Evolutionary conservation across 2,113 vertebrate species (phyloP).

Genomic region (Gallinago undulata): DNA sequence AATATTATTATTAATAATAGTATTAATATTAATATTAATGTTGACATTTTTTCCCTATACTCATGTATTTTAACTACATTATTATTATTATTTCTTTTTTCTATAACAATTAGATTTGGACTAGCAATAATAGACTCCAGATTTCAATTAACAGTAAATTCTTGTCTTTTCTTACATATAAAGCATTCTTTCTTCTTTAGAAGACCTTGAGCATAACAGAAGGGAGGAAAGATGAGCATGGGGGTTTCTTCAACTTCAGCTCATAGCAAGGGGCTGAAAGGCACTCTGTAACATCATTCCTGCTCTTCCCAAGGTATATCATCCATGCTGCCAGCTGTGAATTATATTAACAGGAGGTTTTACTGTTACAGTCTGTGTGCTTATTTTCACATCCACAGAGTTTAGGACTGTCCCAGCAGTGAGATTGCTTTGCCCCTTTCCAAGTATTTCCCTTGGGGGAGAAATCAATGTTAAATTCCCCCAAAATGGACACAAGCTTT

Average conservation of each 20-base stretch:
- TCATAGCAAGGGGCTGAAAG: background rate
- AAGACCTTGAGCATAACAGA: background rate
- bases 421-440: background rate
- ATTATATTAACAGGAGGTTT: background rate
- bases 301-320: background rate
- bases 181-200: background rate
- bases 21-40: background rate
- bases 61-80: too few relatives aligned
- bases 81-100: background rate
- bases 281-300: background rate
- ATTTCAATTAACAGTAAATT: background rate
- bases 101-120: background rate
- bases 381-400: background rate
- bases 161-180: background rate
- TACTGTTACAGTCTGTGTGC: background rate
- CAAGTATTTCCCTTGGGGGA: background rate
- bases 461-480: background rate
- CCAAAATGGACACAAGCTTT: background rate
- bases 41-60: too few relatives aligned
- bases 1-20: background rate
- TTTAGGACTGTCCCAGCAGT: background rate
- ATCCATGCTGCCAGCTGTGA: fast-evolving
- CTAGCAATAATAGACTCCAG: background rate
- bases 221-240: background rate
- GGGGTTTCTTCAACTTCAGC: background rate